Evolutionary conservation across 2,113 vertebrate species (phyloP).

Genomic region (Lophura nycthemera): DNA sequence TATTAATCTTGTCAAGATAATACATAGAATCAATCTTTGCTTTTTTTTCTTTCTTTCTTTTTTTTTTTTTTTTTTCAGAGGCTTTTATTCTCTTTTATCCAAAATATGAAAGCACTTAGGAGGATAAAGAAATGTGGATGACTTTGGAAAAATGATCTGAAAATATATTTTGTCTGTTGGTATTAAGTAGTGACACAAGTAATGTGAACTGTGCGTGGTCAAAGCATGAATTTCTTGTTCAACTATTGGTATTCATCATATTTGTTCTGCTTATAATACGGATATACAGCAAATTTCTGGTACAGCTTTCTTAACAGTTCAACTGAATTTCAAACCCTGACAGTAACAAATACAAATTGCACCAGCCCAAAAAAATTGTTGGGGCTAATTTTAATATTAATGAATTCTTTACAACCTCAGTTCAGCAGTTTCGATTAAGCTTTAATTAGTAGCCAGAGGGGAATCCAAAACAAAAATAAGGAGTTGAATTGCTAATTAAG

Average conservation of each 20-base stretch:
- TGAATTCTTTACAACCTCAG: slow-evolving; percentile 99
- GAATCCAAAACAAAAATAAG: slow-evolving; percentile 99
- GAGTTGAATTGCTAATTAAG: slow-evolving; percentile 99
- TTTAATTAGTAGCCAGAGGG: slow-evolving; percentile 99
- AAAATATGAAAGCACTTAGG: slow-evolving; percentile 83
- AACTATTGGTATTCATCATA: slow-evolving; percentile 69
- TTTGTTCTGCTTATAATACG: slow-evolving; percentile 64
- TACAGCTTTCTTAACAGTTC: slow-evolving; percentile 78
- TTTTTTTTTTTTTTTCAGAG: slow-evolving; percentile 73
- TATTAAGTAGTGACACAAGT: slow-evolving; percentile 68
- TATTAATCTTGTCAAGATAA: slow-evolving; percentile 88
- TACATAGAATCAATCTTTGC: slow-evolving; percentile 80
- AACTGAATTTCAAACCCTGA: slow-evolving; percentile 86
- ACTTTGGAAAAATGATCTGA: slow-evolving; percentile 70
- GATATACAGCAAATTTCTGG: slow-evolving; percentile 77
- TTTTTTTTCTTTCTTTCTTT: slow-evolving; percentile 69
- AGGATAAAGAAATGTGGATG: slow-evolving; percentile 72
- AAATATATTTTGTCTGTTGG: slow-evolving; percentile 75
- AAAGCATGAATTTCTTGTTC: slow-evolving; percentile 60
- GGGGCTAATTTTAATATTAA: slow-evolving; percentile 99
- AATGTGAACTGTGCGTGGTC: slow-evolving; percentile 13
- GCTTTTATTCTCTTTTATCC: slow-evolving; percentile 78
- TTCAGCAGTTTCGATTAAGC: slow-evolving; percentile 99
- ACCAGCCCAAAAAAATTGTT: slow-evolving; percentile 89
- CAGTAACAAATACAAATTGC: slow-evolving; percentile 91